These are phyloP conservation scores for Drosophila sordidula DNA, from an alignment of 2,888 invertebrate genomes.

Conservation along the genomic window DNA sequence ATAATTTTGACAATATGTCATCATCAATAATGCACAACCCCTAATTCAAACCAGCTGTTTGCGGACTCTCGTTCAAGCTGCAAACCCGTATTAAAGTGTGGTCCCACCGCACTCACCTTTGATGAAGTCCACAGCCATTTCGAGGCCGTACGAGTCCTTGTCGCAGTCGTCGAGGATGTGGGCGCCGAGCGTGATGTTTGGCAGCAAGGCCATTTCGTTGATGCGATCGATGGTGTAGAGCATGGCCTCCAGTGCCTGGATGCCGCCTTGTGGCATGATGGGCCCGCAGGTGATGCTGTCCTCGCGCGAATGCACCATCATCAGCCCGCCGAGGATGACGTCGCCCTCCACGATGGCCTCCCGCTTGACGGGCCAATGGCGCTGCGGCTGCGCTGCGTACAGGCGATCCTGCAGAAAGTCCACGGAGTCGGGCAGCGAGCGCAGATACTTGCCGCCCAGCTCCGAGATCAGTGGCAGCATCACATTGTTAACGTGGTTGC, in stretches of 20 bases:
- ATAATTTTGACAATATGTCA: neutral
- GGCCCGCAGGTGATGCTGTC: conserved; percentile 93
- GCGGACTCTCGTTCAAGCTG: neutral
- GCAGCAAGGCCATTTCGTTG: conserved; percentile 87
- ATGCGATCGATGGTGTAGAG: conserved; percentile 93
- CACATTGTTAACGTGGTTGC: conserved; percentile 31
- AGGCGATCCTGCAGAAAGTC: conserved; percentile 70
- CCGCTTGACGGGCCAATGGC: conserved; percentile 91
- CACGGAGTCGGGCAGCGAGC: conserved; percentile 82
- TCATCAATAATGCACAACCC: neutral
- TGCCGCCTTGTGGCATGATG: conserved; percentile 95
- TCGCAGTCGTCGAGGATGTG: conserved; percentile 96
- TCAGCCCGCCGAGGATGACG: conserved; percentile 93
- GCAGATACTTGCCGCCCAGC: conserved; percentile 57
- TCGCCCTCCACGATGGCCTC: conserved; percentile 94
- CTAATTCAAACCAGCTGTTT: neutral
- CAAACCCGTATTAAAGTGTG: neutral
- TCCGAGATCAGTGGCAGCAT: conserved; percentile 52
- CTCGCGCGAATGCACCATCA: conserved; percentile 96
- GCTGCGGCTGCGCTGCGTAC: conserved; percentile 55
- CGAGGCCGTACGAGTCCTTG: conserved; percentile 95
- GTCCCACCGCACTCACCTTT: conserved; percentile 88
- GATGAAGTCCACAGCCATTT: conserved; percentile 97
- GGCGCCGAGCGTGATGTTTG: conserved; percentile 92
- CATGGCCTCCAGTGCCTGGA: conserved; percentile 95